Conservation (phyloP, 2,888 invertebrate genomes). For the Ecdyonurus torrentis region DNA sequence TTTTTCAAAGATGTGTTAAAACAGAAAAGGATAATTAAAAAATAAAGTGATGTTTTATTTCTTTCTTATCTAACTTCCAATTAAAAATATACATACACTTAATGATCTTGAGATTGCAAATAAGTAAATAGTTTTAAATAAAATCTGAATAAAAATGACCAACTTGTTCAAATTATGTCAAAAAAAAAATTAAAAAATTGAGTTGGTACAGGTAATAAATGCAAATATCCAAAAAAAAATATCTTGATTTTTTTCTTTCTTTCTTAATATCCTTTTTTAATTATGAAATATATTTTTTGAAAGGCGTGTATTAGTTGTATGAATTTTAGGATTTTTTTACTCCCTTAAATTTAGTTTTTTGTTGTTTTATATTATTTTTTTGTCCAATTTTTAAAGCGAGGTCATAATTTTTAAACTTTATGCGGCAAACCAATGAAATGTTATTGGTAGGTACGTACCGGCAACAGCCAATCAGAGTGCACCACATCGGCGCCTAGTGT, state of each 20-base stretch:
- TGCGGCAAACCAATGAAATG: no score
- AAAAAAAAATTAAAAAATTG: not conserved
- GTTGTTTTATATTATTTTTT: no score
- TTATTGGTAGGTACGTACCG: no score
- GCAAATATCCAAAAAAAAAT: not conserved
- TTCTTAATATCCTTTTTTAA: no score
- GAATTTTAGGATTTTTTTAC: no score
- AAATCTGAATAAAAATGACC: constrained; percentile 1
- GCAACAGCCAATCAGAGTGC: not conserved
- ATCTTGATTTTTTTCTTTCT: not conserved
- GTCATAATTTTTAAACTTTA: no score
- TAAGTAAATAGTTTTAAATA: not conserved
- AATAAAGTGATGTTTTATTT: not conserved
- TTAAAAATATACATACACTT: not conserved
- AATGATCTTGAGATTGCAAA: not conserved
- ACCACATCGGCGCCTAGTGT: not conserved
- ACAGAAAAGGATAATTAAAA: no score
- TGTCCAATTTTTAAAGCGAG: no score
- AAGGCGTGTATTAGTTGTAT: no score
- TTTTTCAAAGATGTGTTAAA: no score
- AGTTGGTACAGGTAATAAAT: constrained; percentile 4
- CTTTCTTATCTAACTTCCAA: not conserved
- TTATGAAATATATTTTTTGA: no score
- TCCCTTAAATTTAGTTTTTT: no score
- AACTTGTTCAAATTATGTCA: constrained; percentile 1